Evolutionary conservation across 2,113 vertebrate species (phyloP).

Genomic region (Neogobius melanostomus): DNA sequence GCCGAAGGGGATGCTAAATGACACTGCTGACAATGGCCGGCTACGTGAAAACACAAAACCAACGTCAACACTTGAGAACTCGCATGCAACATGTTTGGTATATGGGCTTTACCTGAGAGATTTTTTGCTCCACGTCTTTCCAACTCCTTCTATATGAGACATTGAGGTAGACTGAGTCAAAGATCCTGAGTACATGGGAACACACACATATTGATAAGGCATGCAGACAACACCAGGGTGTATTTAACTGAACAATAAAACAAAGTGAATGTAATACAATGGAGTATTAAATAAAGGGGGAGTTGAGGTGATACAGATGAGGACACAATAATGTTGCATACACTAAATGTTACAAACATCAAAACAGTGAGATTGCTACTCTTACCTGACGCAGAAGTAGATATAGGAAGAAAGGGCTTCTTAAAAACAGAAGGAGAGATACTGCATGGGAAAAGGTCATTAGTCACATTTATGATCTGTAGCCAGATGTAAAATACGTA

Average conservation of each 20-base stretch:
- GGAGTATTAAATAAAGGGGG: slow-evolving; percentile 12
- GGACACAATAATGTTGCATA: neutral
- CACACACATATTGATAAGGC: slow-evolving; percentile 65
- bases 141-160: slow-evolving; percentile 88
- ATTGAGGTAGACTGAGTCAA: slow-evolving; percentile 89
- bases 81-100: neutral
- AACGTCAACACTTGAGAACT: neutral
- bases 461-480: neutral
- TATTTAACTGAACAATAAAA: slow-evolving; percentile 33
- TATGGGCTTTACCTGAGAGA: slow-evolving; percentile 76
- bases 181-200: slow-evolving; percentile 77
- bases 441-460: slow-evolving; percentile 49
- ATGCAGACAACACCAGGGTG: slow-evolving; percentile 62
- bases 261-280: slow-evolving; percentile 16
- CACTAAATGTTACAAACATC: neutral
- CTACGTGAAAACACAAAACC: slow-evolving; percentile 51
- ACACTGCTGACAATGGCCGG: slow-evolving; percentile 87
- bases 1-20: slow-evolving; percentile 94
- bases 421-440: slow-evolving; percentile 86
- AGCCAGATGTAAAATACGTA: slow-evolving; percentile 8
- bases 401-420: slow-evolving; percentile 85
- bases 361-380: neutral
- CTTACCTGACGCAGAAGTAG: slow-evolving; percentile 80
- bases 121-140: slow-evolving; percentile 86
- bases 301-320: slow-evolving; percentile 17